A percentile compares a stretch with the other conserved stretches of the same genome.
phyloP scores from a whole-genome alignment of 2,113 vertebrate species.

The Montifringilla adamsi region DNA sequence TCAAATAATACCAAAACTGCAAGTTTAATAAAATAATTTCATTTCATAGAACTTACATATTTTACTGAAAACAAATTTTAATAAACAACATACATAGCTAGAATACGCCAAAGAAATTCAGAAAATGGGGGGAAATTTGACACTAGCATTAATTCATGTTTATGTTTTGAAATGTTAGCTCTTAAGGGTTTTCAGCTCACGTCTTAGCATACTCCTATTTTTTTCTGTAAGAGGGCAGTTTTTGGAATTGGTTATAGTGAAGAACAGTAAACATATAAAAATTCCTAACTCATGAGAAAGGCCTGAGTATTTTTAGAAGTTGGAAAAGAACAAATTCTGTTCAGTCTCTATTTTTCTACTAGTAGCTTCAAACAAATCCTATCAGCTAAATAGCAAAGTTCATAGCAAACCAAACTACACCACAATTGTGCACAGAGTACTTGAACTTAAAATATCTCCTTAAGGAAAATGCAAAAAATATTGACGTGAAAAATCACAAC shows the following conservation, averaged over 20 bases:
- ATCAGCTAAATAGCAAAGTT: not conserved
- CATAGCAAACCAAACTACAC: not conserved
- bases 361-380: not conserved
- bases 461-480: not conserved
- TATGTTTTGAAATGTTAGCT: slow-evolving; percentile 13
- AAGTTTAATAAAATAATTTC: slow-evolving; percentile 55
- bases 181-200: slow-evolving; percentile 9
- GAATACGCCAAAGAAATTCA: not conserved
- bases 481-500: not conserved
- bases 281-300: slow-evolving; percentile 68
- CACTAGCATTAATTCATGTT: not conserved
- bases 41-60: slow-evolving; percentile 10
- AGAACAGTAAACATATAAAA: slow-evolving; percentile 65
- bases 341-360: not conserved
- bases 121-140: not conserved
- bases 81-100: not conserved
- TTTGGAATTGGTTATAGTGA: slow-evolving; percentile 43
- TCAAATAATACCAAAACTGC: slow-evolving; percentile 60
- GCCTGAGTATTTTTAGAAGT: slow-evolving; percentile 66
- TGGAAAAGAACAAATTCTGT: slow-evolving; percentile 37
- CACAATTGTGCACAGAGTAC: not conserved
- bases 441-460: not conserved
- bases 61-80: slow-evolving; percentile 43
- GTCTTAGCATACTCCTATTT: not conserved
- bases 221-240: slow-evolving; percentile 45